Percentiles rank a stretch among this genome's conserved stretches.
Conservation (phyloP, 1,140 invertebrate species). For the Plectrocnemia conspersa region DNA sequence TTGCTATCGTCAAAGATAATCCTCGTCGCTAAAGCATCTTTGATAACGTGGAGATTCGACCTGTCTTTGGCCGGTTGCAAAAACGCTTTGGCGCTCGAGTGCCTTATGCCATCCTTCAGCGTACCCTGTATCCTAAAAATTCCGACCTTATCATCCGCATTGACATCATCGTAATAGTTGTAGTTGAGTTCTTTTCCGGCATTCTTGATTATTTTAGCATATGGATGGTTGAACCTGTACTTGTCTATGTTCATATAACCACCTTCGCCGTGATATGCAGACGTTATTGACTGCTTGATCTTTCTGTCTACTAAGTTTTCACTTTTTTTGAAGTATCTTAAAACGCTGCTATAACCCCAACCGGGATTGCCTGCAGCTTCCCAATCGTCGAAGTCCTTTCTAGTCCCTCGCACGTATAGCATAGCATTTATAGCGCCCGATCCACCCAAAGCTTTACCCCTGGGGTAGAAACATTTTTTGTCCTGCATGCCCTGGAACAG, state of each 20-base stretch:
- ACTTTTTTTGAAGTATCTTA: constrained; percentile 48
- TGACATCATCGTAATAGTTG: constrained; percentile 50
- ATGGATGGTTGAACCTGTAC: too few species aligned
- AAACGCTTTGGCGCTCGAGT: constrained; percentile 49
- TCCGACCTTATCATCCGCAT: constrained; percentile 47
- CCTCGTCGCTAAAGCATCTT: constrained; percentile 56
- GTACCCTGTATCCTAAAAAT: constrained; percentile 40
- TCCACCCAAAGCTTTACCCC: constrained; percentile 58
- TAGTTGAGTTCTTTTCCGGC: constrained; percentile 39
- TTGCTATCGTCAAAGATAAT: constrained; percentile 53
- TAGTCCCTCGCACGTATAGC: constrained; percentile 61
- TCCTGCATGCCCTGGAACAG: constrained; percentile 40
- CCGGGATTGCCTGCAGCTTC: constrained; percentile 40
- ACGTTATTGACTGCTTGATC: constrained; percentile 41
- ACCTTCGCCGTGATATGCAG: constrained; percentile 60
- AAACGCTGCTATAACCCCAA: constrained; percentile 47
- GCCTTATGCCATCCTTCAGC: constrained; percentile 47
- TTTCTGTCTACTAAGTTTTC: constrained; percentile 65
- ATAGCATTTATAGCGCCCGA: constrained; percentile 61
- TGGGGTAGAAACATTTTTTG: constrained; percentile 50
- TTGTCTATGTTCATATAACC: constrained; percentile 73
- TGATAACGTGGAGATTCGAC: constrained; percentile 63
- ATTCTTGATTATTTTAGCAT: constrained; percentile 1
- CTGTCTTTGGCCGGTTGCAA: constrained; percentile 49
- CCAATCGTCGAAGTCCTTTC: constrained; percentile 66